A percentile compares a stretch with the other conserved stretches of the same genome.
These are phyloP conservation scores for Laodelphax striatellus DNA, from an alignment of 1,140 invertebrate genomes.

Conservation along the genomic window DNA sequence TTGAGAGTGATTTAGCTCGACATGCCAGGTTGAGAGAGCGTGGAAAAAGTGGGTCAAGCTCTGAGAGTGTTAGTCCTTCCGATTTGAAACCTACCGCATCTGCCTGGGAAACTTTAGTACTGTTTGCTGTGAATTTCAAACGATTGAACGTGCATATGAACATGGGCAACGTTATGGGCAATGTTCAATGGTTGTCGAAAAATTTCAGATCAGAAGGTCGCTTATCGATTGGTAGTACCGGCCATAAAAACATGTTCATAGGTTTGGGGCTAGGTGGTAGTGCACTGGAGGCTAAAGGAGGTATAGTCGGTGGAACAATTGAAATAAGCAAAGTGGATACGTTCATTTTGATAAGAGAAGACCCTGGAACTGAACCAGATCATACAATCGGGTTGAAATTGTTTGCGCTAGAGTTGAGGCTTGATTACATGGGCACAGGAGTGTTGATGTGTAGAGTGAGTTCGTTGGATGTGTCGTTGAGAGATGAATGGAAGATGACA, in stretches of 20 bases:
- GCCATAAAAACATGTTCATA: constrained; percentile 87
- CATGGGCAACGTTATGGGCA: constrained; percentile 98
- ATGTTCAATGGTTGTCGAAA: constrained; percentile 86
- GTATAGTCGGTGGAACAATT: constrained; percentile 90
- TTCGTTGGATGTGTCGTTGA: constrained; percentile 60
- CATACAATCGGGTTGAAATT: constrained; percentile 78
- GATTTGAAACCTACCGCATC: constrained; percentile 36
- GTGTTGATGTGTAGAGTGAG: constrained; percentile 85
- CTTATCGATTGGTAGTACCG: constrained; percentile 85
- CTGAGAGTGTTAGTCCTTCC: constrained; percentile 36
- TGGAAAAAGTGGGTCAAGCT: constrained; percentile 16
- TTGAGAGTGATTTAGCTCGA: constrained; percentile 36
- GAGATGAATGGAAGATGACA: constrained; percentile 69
- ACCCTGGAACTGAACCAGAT: constrained; percentile 77
- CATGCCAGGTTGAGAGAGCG: constrained; percentile 9
- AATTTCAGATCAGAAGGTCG: constrained; percentile 83
- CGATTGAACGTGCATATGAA: constrained; percentile 95
- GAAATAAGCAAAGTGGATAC: constrained; percentile 82
- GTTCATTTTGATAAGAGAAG: constrained; percentile 76
- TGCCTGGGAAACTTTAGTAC: constrained; percentile 88
- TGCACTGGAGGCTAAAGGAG: constrained; percentile 84
- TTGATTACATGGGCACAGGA: constrained; percentile 95
- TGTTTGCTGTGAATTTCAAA: constrained; percentile 93
- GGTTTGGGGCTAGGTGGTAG: constrained; percentile 81
- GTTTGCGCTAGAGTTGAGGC: constrained; percentile 70